These are phyloP conservation scores for Nothocercus julius DNA, from an alignment of 2,113 vertebrate genomes.

Conservation along the genomic window DNA sequence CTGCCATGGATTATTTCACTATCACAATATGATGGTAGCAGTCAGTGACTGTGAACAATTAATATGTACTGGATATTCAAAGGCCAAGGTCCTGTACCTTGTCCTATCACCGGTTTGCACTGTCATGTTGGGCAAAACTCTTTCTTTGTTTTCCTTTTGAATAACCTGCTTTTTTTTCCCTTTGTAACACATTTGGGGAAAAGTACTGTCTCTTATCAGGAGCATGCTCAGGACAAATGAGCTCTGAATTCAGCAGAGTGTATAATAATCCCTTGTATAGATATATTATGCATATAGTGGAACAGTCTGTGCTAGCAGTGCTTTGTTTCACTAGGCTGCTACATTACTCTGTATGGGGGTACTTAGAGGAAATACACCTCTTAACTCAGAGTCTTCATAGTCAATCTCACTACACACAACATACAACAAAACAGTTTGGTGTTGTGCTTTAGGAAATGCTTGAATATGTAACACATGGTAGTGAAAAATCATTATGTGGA, in stretches of 20 bases:
- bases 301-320: background rate
- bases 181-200: background rate
- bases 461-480: background rate
- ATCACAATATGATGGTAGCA: background rate
- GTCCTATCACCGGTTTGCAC: no score
- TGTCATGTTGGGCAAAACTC: background rate
- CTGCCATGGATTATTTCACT: background rate
- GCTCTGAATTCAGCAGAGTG: background rate
- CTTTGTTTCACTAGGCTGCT: background rate
- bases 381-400: background rate
- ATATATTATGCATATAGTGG: background rate
- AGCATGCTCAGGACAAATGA: background rate
- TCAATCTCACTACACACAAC: background rate
- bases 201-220: background rate
- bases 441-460: background rate
- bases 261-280: background rate
- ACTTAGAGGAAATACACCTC: background rate
- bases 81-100: background rate
- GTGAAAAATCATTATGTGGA: background rate
- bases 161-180: background rate
- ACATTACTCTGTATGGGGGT: background rate
- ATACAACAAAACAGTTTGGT: background rate
- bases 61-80: background rate
- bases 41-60: background rate
- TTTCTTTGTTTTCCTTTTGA: background rate